Conservation (phyloP, 2,113 vertebrate species). For the Eptesicus fuscus region DNA sequence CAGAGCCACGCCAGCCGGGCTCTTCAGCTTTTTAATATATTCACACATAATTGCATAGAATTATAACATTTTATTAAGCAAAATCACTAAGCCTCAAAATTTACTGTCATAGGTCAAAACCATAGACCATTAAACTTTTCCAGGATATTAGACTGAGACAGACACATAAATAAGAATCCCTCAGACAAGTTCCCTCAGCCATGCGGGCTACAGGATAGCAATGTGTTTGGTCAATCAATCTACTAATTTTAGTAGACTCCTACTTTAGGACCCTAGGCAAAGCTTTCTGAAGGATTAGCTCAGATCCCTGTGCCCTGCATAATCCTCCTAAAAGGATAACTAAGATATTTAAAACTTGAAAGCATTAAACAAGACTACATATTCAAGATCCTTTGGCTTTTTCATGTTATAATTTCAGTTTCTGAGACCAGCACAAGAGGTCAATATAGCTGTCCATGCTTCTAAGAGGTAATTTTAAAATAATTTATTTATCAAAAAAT, state of each 20-base stretch:
- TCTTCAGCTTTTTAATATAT: neutral
- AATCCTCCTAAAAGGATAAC: neutral
- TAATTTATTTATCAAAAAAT: neutral
- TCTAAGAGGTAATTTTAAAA: constrained; percentile 27
- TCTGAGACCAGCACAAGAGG: neutral
- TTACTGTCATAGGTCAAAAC: neutral
- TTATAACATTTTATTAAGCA: neutral
- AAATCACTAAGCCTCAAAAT: neutral
- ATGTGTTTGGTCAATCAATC: neutral
- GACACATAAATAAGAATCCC: neutral
- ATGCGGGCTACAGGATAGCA: neutral
- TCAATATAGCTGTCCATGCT: neutral
- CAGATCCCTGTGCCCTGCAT: neutral
- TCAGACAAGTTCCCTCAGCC: neutral
- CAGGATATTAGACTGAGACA: neutral
- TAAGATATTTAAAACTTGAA: neutral
- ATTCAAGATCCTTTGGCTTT: neutral
- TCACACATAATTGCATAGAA: neutral
- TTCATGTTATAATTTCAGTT: neutral
- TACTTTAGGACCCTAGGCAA: neutral
- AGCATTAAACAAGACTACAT: neutral
- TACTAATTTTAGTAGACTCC: neutral
- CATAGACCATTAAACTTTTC: neutral
- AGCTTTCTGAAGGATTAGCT: constrained; percentile 8
- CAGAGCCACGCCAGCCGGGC: no score